Evolutionary conservation across 1,140 invertebrate genomes (phyloP).

Genomic region (Halesus radiatus): DNA sequence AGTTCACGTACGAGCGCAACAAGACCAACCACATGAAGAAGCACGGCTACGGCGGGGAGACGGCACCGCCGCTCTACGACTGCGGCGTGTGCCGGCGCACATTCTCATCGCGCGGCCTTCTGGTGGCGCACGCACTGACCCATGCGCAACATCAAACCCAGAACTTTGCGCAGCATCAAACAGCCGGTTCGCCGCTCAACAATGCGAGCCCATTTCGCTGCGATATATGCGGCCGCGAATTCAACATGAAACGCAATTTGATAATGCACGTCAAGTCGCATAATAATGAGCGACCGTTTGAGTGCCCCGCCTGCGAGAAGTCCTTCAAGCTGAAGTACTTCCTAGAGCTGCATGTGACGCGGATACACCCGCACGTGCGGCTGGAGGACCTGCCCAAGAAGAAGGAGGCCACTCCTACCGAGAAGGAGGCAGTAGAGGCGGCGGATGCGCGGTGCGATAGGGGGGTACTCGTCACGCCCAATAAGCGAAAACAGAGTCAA

Average conservation of each 20-base stretch:
- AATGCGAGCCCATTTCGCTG: constrained; percentile 48
- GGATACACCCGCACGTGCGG: constrained; percentile 52
- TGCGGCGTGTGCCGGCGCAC: constrained; percentile 48
- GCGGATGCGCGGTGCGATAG: too few species aligned
- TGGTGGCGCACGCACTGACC: constrained; percentile 43
- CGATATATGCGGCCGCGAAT: constrained; percentile 54
- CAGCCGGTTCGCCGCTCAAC: background rate
- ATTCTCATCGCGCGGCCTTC: constrained; percentile 44
- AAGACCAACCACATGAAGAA: constrained; percentile 57
- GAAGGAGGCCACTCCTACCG: background rate
- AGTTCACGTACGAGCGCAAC: constrained; percentile 56
- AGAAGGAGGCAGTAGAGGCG: background rate
- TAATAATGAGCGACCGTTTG: constrained; percentile 54
- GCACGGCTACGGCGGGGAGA: constrained; percentile 43
- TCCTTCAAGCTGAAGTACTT: constrained; percentile 57
- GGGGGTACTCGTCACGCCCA: constrained; percentile 42
- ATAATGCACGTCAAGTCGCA: constrained; percentile 56
- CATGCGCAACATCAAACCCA: constrained; percentile 19
- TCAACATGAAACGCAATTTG: constrained; percentile 56
- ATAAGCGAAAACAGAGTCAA: constrained; percentile 56
- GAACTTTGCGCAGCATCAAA: background rate
- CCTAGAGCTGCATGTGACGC: constrained; percentile 51
- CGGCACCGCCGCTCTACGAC: constrained; percentile 2
- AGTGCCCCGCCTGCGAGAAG: constrained; percentile 55
- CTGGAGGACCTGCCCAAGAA: constrained; percentile 51